These are phyloP conservation scores for Hoplostethus mediterraneus DNA, from an alignment of 2,797 vertebrate genomes.

Conservation along the genomic window DNA sequence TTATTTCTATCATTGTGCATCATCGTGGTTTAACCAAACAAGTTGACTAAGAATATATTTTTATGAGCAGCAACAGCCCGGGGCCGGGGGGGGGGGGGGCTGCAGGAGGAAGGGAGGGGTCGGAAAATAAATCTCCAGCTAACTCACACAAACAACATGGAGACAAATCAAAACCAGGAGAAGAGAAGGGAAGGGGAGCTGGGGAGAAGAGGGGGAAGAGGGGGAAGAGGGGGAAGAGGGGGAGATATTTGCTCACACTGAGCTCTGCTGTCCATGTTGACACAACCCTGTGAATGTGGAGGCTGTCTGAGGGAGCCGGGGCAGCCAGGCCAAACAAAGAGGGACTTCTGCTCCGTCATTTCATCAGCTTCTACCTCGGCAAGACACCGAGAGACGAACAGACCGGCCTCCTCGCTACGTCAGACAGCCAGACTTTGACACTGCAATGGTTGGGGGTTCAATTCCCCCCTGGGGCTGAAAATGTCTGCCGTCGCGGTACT, in stretches of 20 bases:
- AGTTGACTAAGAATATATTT: background rate
- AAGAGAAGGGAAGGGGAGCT: no score
- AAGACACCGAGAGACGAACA: background rate
- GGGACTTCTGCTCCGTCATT: slow-evolving; percentile 39
- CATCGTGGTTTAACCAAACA: no score
- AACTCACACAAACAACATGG: slow-evolving; percentile 12
- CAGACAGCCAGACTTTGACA: no score
- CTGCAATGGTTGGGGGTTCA: no score
- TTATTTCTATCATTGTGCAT: no score
- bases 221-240: slow-evolving; percentile 5
- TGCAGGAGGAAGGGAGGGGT: background rate
- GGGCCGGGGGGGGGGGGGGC: background rate
- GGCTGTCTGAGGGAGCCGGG: slow-evolving; percentile 20
- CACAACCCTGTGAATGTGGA: slow-evolving; percentile 51
- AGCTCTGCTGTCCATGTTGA: slow-evolving; percentile 54
- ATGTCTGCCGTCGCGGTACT: no score
- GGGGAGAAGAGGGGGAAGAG: slow-evolving; percentile 7
- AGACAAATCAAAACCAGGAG: slow-evolving; percentile 21
- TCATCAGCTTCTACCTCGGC: background rate
- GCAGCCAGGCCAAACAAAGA: slow-evolving; percentile 47
- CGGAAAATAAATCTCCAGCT: background rate
- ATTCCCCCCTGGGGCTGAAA: no score
- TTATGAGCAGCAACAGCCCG: background rate
- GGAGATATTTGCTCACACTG: slow-evolving; percentile 23
- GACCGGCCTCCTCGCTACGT: no score